phyloP scores from a whole-genome alignment of 2,113 vertebrate species.

The Meleagris gallopavo region DNA sequence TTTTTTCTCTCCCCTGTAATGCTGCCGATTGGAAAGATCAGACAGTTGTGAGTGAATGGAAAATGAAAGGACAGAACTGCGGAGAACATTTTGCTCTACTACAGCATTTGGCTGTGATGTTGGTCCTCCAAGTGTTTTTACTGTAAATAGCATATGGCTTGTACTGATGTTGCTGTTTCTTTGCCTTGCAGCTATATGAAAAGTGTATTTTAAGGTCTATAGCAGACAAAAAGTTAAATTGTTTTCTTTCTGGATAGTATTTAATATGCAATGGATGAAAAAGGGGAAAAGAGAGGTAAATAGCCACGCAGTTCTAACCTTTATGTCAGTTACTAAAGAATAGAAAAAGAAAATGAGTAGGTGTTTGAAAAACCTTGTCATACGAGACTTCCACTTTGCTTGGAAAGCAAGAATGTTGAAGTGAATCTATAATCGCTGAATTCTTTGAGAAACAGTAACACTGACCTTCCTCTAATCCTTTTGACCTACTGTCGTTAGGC shows the following conservation, averaged over 20 bases:
- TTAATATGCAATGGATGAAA: not conserved
- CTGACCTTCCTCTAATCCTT: constrained; percentile 59
- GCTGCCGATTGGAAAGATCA: not conserved
- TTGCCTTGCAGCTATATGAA: not conserved
- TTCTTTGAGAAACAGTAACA: constrained; percentile 45
- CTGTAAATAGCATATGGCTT: not conserved
- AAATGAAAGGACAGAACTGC: not conserved
- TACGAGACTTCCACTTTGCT: constrained; percentile 37
- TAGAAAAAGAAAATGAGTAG: not conserved
- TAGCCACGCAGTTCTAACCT: not conserved
- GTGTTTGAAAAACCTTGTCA: not conserved
- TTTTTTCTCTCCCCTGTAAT: not conserved
- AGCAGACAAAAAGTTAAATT: not conserved
- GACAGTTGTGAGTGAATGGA: not conserved
- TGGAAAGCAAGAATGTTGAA: constrained; percentile 7
- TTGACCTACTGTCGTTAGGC: constrained; percentile 34
- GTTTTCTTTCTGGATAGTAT: not conserved
- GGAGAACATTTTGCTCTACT: not conserved
- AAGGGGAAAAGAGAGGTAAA: not conserved
- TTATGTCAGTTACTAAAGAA: not conserved
- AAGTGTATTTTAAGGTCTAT: not conserved
- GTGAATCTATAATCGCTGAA: not conserved
- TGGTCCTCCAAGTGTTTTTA: not conserved
- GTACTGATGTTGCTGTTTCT: not conserved
- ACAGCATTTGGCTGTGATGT: not conserved